These are phyloP conservation scores for Ptiloglossa arizonensis DNA, from an alignment of 1,140 invertebrate species.

Conservation along the genomic window DNA sequence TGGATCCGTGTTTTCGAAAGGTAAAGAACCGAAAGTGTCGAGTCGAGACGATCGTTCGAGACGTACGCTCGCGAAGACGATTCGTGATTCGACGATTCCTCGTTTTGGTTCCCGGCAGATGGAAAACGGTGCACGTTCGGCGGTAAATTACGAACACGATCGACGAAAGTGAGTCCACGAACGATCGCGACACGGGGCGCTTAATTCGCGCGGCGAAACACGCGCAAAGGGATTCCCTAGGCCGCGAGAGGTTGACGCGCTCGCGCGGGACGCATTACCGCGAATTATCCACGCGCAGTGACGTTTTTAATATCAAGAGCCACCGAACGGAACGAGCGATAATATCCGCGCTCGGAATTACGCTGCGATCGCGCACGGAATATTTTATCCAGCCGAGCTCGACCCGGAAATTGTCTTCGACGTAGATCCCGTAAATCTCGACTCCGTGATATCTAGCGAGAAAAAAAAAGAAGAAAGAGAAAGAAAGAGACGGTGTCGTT, in stretches of 20 bases:
- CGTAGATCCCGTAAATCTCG: neutral
- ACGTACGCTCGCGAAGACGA: too few relatives aligned
- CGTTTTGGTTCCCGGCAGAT: too few relatives aligned
- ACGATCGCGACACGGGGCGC: neutral
- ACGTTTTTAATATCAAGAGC: slow-evolving; percentile 13
- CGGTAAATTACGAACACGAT: too few relatives aligned
- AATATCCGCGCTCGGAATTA: slow-evolving; percentile 16
- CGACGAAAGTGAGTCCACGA: too few relatives aligned
- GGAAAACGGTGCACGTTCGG: too few relatives aligned
- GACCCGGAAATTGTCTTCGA: neutral
- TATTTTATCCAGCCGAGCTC: neutral
- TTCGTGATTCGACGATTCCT: too few relatives aligned
- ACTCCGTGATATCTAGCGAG: neutral
- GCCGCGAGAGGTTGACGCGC: too few relatives aligned
- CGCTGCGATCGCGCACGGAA: neutral
- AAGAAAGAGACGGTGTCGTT: neutral
- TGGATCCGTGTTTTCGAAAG: too few relatives aligned
- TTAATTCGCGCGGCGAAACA: slow-evolving; percentile 1
- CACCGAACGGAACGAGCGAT: neutral
- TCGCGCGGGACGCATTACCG: slow-evolving; percentile 11
- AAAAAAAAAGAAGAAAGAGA: neutral
- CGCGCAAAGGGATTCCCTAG: neutral
- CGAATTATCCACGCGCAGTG: neutral
- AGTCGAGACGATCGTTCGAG: too few relatives aligned
- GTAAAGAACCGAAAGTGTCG: too few relatives aligned